A percentile compares a stretch with the other conserved stretches of the same genome.
These are phyloP conservation scores for Panzeria rudis DNA, from an alignment of 2,888 invertebrate genomes.

Conservation along the genomic window DNA sequence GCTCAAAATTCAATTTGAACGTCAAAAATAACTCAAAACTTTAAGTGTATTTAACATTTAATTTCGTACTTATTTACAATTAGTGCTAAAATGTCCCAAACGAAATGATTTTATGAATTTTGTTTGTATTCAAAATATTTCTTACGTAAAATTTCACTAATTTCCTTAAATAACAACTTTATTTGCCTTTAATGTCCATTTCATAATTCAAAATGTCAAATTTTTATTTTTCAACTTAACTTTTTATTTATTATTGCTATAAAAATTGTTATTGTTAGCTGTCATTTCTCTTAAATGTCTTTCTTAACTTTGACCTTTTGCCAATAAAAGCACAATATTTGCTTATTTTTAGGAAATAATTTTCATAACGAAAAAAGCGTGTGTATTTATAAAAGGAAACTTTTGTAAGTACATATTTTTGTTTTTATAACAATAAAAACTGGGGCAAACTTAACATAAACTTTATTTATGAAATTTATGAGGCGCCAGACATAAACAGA, in stretches of 20 bases:
- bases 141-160: no score
- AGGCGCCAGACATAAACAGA: slow-evolving; percentile 61
- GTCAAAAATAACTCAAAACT: no score
- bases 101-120: no score
- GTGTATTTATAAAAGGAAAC: background rate
- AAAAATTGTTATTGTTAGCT: slow-evolving; percentile 10
- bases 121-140: no score
- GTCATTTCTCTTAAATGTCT: slow-evolving; percentile 45
- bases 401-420: background rate
- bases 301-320: slow-evolving; percentile 65
- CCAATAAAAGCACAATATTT: slow-evolving; percentile 40
- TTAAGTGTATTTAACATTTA: no score
- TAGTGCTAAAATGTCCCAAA: no score
- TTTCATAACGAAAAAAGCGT: background rate
- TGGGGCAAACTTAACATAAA: slow-evolving; percentile 61
- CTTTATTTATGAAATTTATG: slow-evolving; percentile 64
- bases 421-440: slow-evolving; percentile 28
- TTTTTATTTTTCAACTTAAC: background rate
- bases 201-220: background rate
- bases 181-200: background rate
- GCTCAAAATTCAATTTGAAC: no score
- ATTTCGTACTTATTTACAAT: no score
- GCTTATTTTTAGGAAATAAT: slow-evolving; percentile 4
- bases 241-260: background rate
- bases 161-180: no score